Percentiles rank a stretch among this genome's conserved stretches.
Evolutionary conservation across 2,888 invertebrate genomes (phyloP).

Genomic region (Pediacus dermestoides): DNA sequence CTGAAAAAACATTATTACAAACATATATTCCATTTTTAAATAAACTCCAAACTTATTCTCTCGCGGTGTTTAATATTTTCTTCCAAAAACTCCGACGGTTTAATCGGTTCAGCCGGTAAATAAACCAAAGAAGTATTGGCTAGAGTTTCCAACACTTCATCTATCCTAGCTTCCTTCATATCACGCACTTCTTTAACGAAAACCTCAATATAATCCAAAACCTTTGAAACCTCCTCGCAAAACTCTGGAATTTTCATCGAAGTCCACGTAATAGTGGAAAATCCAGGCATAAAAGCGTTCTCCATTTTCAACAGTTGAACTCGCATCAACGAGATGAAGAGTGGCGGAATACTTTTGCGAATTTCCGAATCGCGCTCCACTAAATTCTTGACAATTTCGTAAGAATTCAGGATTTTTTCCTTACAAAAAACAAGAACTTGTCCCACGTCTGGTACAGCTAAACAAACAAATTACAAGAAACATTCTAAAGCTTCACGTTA

Average conservation of each 20-base stretch:
- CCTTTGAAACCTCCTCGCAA: slow-evolving; percentile 55
- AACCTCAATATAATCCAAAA: slow-evolving; percentile 61
- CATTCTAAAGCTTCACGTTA: slow-evolving; percentile 35
- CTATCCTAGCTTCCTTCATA: slow-evolving; percentile 72
- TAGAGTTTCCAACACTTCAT: slow-evolving; percentile 64
- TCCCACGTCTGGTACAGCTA: slow-evolving; percentile 71
- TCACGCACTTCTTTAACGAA: slow-evolving; percentile 69
- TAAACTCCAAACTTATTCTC: too few relatives aligned
- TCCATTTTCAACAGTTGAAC: slow-evolving; percentile 67
- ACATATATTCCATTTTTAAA: too few relatives aligned
- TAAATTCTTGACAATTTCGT: slow-evolving; percentile 59
- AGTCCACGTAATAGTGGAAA: slow-evolving; percentile 78
- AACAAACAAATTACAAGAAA: slow-evolving; percentile 11
- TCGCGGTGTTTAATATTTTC: slow-evolving; percentile 59
- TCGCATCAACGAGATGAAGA: slow-evolving; percentile 69
- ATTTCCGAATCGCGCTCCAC: slow-evolving; percentile 62
- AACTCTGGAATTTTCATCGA: slow-evolving; percentile 69
- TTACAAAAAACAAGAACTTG: slow-evolving; percentile 72
- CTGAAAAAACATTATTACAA: slow-evolving; percentile 40
- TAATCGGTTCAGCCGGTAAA: slow-evolving; percentile 60
- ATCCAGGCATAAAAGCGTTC: slow-evolving; percentile 68
- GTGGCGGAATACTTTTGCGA: slow-evolving; percentile 58
- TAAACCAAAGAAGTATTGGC: slow-evolving; percentile 60
- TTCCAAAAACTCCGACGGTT: slow-evolving; percentile 59
- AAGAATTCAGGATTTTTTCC: slow-evolving; percentile 62